Percentiles rank a stretch among this genome's conserved stretches.
These are phyloP conservation scores for Lasioglossum vierecki DNA, from an alignment of 2,888 invertebrate genomes.

Conservation along the genomic window DNA sequence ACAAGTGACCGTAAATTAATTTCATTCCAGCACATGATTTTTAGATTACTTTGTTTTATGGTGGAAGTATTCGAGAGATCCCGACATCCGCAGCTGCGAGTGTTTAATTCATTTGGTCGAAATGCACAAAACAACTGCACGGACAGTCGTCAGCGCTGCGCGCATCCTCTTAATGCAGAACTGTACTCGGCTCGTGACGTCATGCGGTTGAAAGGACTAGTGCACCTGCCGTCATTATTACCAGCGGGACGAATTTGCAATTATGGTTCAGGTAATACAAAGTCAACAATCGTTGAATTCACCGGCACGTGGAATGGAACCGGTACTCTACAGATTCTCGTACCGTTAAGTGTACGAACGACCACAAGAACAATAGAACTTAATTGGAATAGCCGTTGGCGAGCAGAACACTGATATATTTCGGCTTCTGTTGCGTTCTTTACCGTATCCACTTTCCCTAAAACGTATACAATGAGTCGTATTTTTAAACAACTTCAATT, in stretches of 20 bases:
- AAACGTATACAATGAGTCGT: neutral
- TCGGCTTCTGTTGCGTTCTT: too few relatives aligned
- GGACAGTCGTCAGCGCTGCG: constrained; percentile 34
- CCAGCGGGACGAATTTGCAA: constrained; percentile 22
- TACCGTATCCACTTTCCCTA: neutral
- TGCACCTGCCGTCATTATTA: constrained; percentile 38
- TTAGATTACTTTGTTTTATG: neutral
- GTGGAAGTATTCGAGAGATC: neutral
- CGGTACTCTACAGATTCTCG: neutral
- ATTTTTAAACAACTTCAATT: neutral
- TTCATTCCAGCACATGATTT: too few relatives aligned
- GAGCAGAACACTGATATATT: neutral
- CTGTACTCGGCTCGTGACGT: constrained; percentile 42
- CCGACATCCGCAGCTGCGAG: neutral
- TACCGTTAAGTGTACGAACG: constrained; percentile 11
- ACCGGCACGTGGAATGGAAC: neutral
- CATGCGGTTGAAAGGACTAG: constrained; percentile 34
- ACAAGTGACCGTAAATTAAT: neutral
- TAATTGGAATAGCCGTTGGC: neutral
- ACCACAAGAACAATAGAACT: neutral
- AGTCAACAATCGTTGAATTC: neutral
- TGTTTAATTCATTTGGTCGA: constrained; percentile 32
- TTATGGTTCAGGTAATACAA: constrained; percentile 16
- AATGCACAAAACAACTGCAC: constrained; percentile 29
- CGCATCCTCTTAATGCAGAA: constrained; percentile 28